Evolutionary conservation across 2,113 vertebrate species (phyloP).

Genomic region (Paracanthobrama guichenoti): DNA sequence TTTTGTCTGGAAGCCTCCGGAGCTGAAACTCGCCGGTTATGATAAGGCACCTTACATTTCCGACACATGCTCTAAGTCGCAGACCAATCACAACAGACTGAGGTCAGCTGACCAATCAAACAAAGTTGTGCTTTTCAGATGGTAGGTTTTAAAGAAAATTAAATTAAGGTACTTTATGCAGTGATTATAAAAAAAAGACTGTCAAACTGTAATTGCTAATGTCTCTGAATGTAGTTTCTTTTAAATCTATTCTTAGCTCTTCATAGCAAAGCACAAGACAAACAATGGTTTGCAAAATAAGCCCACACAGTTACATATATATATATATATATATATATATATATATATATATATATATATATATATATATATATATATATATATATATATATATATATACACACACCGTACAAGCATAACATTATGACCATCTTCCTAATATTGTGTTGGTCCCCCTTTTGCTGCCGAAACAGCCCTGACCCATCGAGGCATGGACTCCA

Average conservation of each 20-base stretch:
- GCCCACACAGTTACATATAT: neutral
- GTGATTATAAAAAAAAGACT: neutral
- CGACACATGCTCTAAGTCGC: no score
- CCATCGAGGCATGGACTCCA: no score
- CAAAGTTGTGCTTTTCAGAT: neutral
- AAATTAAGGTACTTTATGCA: neutral
- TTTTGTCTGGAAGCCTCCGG: no score
- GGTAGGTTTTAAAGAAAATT: neutral
- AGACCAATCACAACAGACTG: no score
- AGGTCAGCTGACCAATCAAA: neutral
- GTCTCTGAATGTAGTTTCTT: neutral
- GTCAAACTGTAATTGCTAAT: neutral
- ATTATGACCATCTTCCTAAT: no score
- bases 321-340: neutral
- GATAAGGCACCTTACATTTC: no score
- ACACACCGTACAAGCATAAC: no score
- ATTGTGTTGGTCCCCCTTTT: no score
- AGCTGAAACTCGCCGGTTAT: no score
- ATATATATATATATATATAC: neutral
- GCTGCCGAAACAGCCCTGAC: no score
- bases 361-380: no score
- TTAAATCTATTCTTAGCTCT: neutral
- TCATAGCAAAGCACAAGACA: neutral
- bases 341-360: no score
- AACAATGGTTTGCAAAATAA: neutral